Conservation (phyloP, 2,113 vertebrate genomes). For the Caranx melampygus region DNA sequence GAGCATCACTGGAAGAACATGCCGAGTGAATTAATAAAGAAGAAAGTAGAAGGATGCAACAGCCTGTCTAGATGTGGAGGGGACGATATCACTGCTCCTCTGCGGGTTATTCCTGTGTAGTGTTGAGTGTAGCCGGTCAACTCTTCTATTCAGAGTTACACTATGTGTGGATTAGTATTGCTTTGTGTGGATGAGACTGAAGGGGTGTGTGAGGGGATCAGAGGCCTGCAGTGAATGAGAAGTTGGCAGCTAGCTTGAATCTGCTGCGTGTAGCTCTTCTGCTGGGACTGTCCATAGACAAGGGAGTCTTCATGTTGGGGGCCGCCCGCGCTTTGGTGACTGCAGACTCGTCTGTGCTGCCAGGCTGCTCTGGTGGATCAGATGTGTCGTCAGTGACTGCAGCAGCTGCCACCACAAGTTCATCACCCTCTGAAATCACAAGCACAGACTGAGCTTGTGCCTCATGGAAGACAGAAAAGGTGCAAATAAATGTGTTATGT, state of each 20-base stretch:
- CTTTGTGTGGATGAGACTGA: background rate
- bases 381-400: background rate
- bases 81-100: conserved; percentile 10
- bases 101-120: conserved; percentile 2
- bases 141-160: conserved; percentile 69
- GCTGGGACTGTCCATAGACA: conserved; percentile 86
- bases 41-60: conserved; percentile 22
- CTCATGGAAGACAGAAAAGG: background rate
- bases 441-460: conserved; percentile 5
- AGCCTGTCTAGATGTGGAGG: conserved; percentile 23
- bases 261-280: conserved; percentile 89
- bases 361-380: conserved; percentile 14
- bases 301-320: conserved; percentile 24
- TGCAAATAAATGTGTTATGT: background rate
- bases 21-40: conserved; percentile 5
- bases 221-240: conserved; percentile 90
- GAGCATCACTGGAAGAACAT: conserved; percentile 14
- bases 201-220: conserved; percentile 58
- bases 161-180: conserved; percentile 19
- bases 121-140: conserved; percentile 53
- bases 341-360: background rate
- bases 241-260: conserved; percentile 95
- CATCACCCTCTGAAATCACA: conserved; percentile 52
- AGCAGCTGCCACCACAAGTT: background rate
- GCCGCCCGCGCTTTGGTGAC: conserved; percentile 18